These are phyloP conservation scores for Balearica regulorum DNA, from an alignment of 2,797 vertebrate genomes.

Conservation along the genomic window DNA sequence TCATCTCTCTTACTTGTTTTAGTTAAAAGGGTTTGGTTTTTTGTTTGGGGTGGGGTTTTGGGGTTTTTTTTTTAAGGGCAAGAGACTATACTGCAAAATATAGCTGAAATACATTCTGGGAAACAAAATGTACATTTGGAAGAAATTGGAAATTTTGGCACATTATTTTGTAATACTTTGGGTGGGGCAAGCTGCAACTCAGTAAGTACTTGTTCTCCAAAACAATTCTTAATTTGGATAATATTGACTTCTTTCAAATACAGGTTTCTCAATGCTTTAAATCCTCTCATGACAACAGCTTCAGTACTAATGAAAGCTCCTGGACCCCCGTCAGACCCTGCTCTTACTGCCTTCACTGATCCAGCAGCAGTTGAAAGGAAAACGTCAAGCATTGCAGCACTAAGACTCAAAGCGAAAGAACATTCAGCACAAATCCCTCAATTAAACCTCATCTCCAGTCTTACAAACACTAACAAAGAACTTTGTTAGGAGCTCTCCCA, in stretches of 20 bases:
- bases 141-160: not conserved
- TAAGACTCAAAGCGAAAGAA: conserved; percentile 69
- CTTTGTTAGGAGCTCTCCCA: conserved; percentile 49
- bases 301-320: conserved; percentile 67
- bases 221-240: conserved; percentile 37
- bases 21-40: not conserved
- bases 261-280: conserved; percentile 72
- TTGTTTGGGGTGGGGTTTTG: not conserved
- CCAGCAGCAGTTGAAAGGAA: conserved; percentile 68
- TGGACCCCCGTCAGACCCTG: conserved; percentile 49
- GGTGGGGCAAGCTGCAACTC: not conserved
- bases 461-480: conserved; percentile 56
- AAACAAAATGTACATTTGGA: not conserved
- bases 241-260: conserved; percentile 46
- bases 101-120: not conserved
- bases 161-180: not conserved
- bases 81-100: not conserved
- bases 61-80: not conserved
- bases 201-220: conserved; percentile 14
- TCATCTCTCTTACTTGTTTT: not conserved
- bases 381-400: conserved; percentile 55
- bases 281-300: conserved; percentile 58
- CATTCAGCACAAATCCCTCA: conserved; percentile 60
- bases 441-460: conserved; percentile 52
- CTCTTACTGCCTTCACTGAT: conserved; percentile 55